Evolutionary conservation across 2,888 invertebrate genomes (phyloP), one percentile per base, ranked within the genome.

Genomic region (Phasia obesa): DNA sequence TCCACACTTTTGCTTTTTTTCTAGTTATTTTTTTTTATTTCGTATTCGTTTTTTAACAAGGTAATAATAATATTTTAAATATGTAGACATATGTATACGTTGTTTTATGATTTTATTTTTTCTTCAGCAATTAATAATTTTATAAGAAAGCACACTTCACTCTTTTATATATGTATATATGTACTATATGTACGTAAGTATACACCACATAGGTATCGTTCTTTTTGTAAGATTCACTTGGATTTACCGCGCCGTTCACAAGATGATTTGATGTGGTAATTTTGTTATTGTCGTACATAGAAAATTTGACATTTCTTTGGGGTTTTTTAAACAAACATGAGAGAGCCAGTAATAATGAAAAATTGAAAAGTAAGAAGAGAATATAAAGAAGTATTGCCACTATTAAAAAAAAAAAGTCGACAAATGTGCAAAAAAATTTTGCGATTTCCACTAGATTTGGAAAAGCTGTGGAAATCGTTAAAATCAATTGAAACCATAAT

Each of bases 1-100:
- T 79, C 59, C 65, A 73, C 65, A 79, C 79, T 78, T 71, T 77
- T 81, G 76, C 57, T 81, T 75, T 81, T 76, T 64, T n/a, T n/a
- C n/a, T 4, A 67, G 23, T 53, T 57, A 44, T 23, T 51, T 53
- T 23, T 51, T 53, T 11, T 35, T 67, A 38, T 1, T 71, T 49
- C 6, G n/a, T 44, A 13, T 11, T 35, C 11, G 35, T 35, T 19
- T 21, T 51, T 65, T 51, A 51, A 21, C 35, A 51, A 49, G 27
- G 19, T 15, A 21, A 35, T 31, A 31, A 31, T 35, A 35, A 35
- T 11, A 11, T 35, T 35, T 35, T 27, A 44, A 4, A 15, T 49
- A 35, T 25, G 35, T 38, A 51, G 13, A n/a, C 31, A 49, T 21
- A 17, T 11, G 19, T 51, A 38, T 1, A 3, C 27, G 25, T 9